A percentile compares a stretch with the other conserved stretches of the same genome.
Conservation (phyloP, 2,888 invertebrate species). For the Stenotaenia linearis region DNA sequence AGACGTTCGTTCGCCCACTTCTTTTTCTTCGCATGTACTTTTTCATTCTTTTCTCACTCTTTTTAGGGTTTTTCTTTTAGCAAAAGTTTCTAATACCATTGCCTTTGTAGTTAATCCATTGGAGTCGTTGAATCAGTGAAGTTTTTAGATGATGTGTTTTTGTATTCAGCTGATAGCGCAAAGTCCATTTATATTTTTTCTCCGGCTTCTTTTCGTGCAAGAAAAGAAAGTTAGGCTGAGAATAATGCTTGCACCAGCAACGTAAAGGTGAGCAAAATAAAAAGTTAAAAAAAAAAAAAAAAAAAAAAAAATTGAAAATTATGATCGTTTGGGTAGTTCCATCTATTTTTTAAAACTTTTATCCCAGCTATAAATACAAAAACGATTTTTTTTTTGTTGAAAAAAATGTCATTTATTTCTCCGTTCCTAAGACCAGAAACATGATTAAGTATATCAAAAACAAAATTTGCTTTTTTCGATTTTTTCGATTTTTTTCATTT, state of each 20-base stretch:
- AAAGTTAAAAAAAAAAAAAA: no score
- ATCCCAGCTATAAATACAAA: neutral
- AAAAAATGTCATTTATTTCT: neutral
- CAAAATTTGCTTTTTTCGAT: neutral
- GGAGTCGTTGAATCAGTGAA: slow-evolving; percentile 16
- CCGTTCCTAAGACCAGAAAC: neutral
- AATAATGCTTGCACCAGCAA: neutral
- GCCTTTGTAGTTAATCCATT: neutral
- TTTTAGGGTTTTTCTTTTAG: neutral
- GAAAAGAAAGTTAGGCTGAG: neutral
- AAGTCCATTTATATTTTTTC: neutral
- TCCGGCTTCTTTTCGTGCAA: neutral
- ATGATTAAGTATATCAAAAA: neutral
- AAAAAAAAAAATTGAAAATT: neutral
- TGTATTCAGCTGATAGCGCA: slow-evolving; percentile 6
- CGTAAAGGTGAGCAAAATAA: slow-evolving; percentile 1
- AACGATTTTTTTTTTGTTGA: neutral
- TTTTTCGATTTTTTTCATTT: neutral
- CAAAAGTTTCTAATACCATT: neutral
- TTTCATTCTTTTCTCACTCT: neutral
- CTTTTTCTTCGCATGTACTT: neutral
- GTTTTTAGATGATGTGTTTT: neutral
- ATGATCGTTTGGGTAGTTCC: neutral
- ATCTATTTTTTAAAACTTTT: neutral
- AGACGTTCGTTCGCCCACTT: no score